A percentile compares a stretch with the other conserved stretches of the same genome.
These are phyloP conservation scores for Drosophila tristis DNA, from an alignment of 1,140 invertebrate species.

Conservation along the genomic window DNA sequence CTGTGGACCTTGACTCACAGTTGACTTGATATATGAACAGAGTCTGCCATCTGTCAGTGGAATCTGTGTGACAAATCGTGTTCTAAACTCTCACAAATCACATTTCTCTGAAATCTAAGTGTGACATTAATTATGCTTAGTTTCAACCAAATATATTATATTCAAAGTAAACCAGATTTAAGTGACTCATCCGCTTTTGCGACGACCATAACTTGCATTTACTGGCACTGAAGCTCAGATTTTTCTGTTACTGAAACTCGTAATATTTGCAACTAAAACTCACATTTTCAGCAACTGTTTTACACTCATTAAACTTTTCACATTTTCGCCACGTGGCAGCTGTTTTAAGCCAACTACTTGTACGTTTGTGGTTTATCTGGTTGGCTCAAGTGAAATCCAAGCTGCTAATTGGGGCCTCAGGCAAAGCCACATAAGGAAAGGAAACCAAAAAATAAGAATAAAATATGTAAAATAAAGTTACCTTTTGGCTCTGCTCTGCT, in stretches of 20 bases:
- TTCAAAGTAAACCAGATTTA: too few species aligned
- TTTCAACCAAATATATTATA: too few species aligned
- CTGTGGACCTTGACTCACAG: conserved; percentile 6
- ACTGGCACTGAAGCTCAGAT: too few species aligned
- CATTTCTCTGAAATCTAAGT: background rate
- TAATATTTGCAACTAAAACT: too few species aligned
- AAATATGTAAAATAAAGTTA: conserved; percentile 5
- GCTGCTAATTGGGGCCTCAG: conserved; percentile 59
- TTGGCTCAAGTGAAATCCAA: conserved; percentile 17
- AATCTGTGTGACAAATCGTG: conserved; percentile 12
- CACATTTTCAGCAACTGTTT: background rate
- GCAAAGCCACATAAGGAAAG: conserved; percentile 1
- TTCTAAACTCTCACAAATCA: too few species aligned
- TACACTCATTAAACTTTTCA: conserved; percentile 44
- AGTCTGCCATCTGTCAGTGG: background rate
- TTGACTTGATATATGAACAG: conserved; percentile 19
- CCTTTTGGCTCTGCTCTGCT: background rate
- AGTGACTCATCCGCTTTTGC: conserved; percentile 2
- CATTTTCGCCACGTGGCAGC: conserved; percentile 31
- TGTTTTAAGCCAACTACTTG: conserved; percentile 20
- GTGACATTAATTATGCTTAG: conserved; percentile 2
- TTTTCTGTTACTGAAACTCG: too few species aligned
- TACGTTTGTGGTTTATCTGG: conserved; percentile 42
- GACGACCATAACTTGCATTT: too few species aligned
- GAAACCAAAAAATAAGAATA: background rate